These are phyloP conservation scores for Kobus ellipsiprymnus DNA, from an alignment of 2,113 vertebrate genomes.

Conservation along the genomic window DNA sequence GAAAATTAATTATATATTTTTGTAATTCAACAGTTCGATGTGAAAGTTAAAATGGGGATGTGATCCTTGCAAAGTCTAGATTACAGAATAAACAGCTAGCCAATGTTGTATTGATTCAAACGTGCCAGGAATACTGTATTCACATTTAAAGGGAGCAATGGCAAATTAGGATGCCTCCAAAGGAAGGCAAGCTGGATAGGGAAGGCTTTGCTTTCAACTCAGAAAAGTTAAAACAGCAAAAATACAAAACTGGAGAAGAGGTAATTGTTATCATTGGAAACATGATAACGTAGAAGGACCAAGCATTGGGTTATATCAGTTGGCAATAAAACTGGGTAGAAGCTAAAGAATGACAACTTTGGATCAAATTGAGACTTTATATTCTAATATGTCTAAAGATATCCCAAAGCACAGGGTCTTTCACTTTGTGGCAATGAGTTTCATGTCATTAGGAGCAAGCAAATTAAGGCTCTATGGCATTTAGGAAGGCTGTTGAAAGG, in stretches of 20 bases:
- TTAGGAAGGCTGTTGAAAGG: background rate
- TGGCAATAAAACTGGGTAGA: background rate
- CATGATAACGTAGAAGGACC: background rate
- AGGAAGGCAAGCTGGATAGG: background rate
- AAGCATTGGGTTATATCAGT: background rate
- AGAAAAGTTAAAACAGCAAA: background rate
- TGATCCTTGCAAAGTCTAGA: background rate
- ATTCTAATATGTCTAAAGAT: background rate
- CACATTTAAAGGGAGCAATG: background rate
- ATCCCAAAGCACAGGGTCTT: background rate
- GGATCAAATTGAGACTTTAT: background rate
- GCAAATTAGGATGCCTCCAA: background rate
- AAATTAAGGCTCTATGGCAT: background rate
- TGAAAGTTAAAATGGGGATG: background rate
- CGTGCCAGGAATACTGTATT: background rate
- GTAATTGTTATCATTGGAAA: background rate
- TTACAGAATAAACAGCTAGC: background rate
- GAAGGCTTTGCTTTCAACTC: background rate
- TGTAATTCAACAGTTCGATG: background rate
- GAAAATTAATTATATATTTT: background rate
- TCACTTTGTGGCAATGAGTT: background rate
- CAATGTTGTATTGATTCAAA: background rate
- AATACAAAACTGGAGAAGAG: background rate
- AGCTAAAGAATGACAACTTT: background rate
- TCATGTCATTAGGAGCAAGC: background rate